Base-by-base conservation (phyloP, 1,140 invertebrate species). In the Acromyrmex echinatior region DNA sequence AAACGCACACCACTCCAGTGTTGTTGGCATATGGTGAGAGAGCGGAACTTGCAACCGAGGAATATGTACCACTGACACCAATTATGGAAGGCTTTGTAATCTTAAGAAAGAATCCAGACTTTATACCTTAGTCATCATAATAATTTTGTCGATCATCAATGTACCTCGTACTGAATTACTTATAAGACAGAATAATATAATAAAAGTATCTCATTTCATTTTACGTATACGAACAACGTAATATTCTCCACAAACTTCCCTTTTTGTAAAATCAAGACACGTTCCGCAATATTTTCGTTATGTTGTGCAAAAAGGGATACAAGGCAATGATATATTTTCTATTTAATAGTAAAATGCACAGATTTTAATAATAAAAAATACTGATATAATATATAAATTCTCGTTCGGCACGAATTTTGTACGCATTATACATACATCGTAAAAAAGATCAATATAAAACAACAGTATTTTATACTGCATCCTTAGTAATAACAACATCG, bases 81-180 rank as follows among this genome's bases (percentile, higher is more conserved):
- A 98, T 99, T 68, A 98, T 99, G 97, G 99, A 99, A 96, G 99
- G 99, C 66, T 99, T 99, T 95, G 99, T 99, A 71, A 99, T 99
- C 94, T 96, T 99, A 78, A 97, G 98, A 94, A 99, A 99, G 96
- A 99, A 99, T 96, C 97, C 97, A 18, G 96, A 98, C 86, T 96
- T 96, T 88, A 93, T 94, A 91, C 95, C 95, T 70, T 96, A 95
- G 84, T 85, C 73, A 9, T 70, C 62, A 21, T 51, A 35, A 25
- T 62, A 89, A 25, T 58, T 21, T 21, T 60, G 21, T 76, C n/a
- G 31, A 6, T 71, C 51, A 1, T 62, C 56, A 86, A 63, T 49
- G 25, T 86, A 73, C 53, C 25, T 78, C 28, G 58, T 90, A 88
- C 73, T 87, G 51, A 66, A 80, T 39, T 74, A 88, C 49, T 82